phyloP scores from a whole-genome alignment of 2,797 vertebrate species.

The Sylvilagus floridanus region DNA sequence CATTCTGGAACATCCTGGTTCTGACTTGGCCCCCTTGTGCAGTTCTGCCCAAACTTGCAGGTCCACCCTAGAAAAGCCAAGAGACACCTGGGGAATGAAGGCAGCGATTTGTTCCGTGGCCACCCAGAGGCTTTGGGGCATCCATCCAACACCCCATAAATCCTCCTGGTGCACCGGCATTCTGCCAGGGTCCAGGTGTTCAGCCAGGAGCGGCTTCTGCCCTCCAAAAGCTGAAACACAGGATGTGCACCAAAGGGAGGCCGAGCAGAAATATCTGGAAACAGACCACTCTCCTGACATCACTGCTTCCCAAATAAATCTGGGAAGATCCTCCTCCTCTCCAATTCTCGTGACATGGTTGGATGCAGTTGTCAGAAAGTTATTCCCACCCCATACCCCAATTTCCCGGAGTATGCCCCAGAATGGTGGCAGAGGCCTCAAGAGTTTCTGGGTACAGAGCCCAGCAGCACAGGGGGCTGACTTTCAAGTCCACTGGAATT shows the following conservation, averaged over 20 bases:
- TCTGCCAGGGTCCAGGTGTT: not conserved
- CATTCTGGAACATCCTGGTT: not conserved
- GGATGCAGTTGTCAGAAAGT: not conserved
- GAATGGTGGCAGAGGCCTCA: not conserved
- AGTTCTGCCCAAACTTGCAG: not conserved
- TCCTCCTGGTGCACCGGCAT: not conserved
- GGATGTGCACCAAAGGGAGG: not conserved
- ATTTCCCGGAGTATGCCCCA: not conserved
- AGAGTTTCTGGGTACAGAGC: not conserved
- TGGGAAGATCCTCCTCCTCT: not conserved
- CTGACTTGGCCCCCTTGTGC: not conserved
- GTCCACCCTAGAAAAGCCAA: not conserved
- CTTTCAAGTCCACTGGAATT: not conserved
- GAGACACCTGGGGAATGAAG: not conserved
- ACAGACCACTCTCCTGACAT: not conserved
- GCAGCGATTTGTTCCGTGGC: not conserved
- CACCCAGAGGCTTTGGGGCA: not conserved
- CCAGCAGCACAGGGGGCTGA: not conserved
- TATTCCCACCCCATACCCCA: not conserved
- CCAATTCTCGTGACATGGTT: not conserved
- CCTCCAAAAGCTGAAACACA: not conserved
- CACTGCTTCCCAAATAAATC: not conserved
- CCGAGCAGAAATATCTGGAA: not conserved
- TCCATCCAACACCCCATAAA: not conserved
- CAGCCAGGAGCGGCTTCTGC: not conserved